Evolutionary conservation across 1,140 invertebrate genomes (phyloP).

Genomic region (Brachionus asplanchnoidis): DNA sequence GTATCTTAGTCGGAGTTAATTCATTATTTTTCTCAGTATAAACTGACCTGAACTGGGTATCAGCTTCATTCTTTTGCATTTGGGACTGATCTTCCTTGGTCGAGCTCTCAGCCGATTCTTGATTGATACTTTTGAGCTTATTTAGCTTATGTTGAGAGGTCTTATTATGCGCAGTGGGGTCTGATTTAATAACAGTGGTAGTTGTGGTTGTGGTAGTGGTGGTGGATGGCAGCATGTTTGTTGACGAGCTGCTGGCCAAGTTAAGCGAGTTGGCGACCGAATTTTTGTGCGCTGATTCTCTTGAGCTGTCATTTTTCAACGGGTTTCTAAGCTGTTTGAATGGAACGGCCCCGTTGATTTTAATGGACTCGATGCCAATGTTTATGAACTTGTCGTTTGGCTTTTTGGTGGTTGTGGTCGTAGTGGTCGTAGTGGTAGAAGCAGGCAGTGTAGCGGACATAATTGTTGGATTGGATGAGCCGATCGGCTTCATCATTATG

Average conservation of each 20-base stretch:
- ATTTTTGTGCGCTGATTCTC: not conserved
- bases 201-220: slow-evolving; percentile 38
- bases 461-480: not conserved
- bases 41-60: not conserved
- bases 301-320: not conserved
- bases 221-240: not conserved
- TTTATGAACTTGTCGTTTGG: slow-evolving; percentile 33
- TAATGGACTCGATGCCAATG: slow-evolving; percentile 34
- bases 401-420: slow-evolving; percentile 18
- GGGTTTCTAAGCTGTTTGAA: slow-evolving; percentile 24
- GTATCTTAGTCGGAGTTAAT: not conserved
- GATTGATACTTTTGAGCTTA: slow-evolving; percentile 10
- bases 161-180: not conserved
- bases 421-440: slow-evolving; percentile 24
- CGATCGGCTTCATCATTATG: slow-evolving; percentile 39
- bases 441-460: not conserved
- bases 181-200: slow-evolving; percentile 1
- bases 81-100: not conserved
- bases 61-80: not conserved
- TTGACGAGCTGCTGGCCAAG: not conserved
- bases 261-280: not conserved
- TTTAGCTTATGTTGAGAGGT: not conserved
- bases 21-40: not conserved
- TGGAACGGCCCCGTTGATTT: slow-evolving; percentile 30
- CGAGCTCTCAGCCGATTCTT: not conserved